Conservation (phyloP, 1,140 invertebrate species). For the Zaprionus lachaisei region DNA sequence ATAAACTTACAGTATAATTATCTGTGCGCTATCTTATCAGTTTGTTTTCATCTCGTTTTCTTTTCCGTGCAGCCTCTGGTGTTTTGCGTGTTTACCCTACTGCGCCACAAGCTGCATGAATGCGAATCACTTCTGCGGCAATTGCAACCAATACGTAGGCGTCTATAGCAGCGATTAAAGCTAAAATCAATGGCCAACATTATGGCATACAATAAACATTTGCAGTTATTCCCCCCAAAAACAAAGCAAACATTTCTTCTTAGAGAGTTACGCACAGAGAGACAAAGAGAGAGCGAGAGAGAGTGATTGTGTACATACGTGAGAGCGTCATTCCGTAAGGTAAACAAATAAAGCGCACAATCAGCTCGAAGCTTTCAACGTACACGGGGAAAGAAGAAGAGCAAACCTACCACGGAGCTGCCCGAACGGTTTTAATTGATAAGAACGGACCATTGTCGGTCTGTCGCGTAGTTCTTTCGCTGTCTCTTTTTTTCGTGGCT, state of each 20-base stretch:
- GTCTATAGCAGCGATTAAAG: slow-evolving; percentile 84
- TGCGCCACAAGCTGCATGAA: slow-evolving; percentile 88
- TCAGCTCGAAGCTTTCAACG: slow-evolving; percentile 49
- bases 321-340: slow-evolving; percentile 8
- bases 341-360: slow-evolving; percentile 50
- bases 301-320: not conserved
- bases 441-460: slow-evolving; percentile 45
- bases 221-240: slow-evolving; percentile 20
- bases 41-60: not conserved
- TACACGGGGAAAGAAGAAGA: not conserved
- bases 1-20: not conserved
- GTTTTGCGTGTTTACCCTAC: slow-evolving; percentile 88
- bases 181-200: slow-evolving; percentile 6
- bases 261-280: slow-evolving; percentile 11
- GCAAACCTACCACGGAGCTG: slow-evolving; percentile 31
- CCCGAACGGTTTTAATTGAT: slow-evolving; percentile 58
- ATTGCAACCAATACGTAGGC: slow-evolving; percentile 88
- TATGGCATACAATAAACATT: slow-evolving; percentile 36
- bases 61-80: slow-evolving; percentile 82
- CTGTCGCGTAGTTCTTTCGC: slow-evolving; percentile 13
- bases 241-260: slow-evolving; percentile 54
- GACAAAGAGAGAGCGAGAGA: not conserved
- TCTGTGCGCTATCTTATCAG: slow-evolving; percentile 28
- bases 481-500: slow-evolving; percentile 1
- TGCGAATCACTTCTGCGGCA: slow-evolving; percentile 89